phyloP scores from a whole-genome alignment of 1,140 invertebrate genomes.

The Archegozetes longisetosus region DNA sequence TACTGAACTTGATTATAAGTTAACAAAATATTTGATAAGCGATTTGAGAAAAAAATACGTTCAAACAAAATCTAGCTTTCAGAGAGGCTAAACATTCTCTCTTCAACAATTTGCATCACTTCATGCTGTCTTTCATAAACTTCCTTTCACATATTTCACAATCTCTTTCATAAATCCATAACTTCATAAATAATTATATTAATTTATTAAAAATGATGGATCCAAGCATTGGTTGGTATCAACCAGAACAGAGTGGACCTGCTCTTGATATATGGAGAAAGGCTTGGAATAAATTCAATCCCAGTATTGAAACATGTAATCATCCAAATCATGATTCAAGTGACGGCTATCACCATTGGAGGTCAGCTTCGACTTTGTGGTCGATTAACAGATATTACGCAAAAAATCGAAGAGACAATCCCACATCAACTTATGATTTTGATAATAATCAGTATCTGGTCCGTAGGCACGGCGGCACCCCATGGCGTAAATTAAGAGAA shows the following conservation, averaged over 20 bases:
- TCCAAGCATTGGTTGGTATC: constrained; percentile 88
- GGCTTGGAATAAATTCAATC: constrained; percentile 44
- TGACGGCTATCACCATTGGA: neutral
- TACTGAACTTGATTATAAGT: no score
- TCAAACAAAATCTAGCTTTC: no score
- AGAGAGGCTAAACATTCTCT: no score
- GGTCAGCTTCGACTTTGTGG: neutral
- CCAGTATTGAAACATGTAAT: constrained; percentile 4
- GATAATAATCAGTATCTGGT: constrained; percentile 66
- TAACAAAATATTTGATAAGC: no score
- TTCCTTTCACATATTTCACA: no score
- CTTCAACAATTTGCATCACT: no score
- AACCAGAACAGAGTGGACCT: constrained; percentile 89
- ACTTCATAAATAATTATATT: no score
- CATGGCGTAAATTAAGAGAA: constrained; percentile 7
- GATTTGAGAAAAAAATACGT: no score
- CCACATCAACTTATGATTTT: constrained; percentile 70
- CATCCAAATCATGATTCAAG: neutral
- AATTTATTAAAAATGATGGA: constrained; percentile 60
- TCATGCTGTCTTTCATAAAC: no score
- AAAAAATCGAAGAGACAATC: constrained; percentile 44
- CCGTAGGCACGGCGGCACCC: constrained; percentile 41
- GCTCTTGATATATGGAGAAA: constrained; percentile 79
- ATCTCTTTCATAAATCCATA: no score
- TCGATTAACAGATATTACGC: neutral